Conservation (phyloP, 2,888 invertebrate species). For the Anorthoa munda region DNA sequence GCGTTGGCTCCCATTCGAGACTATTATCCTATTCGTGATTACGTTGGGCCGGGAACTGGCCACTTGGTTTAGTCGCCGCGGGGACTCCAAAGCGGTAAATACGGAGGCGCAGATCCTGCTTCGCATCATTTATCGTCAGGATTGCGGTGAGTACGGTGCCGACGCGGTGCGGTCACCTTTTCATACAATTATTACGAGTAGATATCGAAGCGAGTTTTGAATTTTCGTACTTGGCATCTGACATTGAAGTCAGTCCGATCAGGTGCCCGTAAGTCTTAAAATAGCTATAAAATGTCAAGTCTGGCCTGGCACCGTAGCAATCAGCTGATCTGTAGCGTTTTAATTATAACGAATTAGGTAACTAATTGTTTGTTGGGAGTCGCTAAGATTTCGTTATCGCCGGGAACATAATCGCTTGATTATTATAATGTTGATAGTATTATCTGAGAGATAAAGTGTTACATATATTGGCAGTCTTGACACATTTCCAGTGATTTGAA, state of each 20-base stretch:
- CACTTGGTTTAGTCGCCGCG: conserved; percentile 87
- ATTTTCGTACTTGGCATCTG: conserved; percentile 80
- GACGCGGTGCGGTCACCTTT: conserved; percentile 57
- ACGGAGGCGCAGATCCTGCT: conserved; percentile 89
- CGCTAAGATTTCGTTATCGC: conserved; percentile 76
- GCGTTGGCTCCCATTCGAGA: conserved; percentile 85
- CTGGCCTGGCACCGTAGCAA: conserved; percentile 87
- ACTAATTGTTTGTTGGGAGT: conserved; percentile 75
- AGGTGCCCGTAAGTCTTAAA: conserved; percentile 89
- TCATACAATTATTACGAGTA: conserved; percentile 61
- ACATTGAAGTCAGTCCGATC: conserved; percentile 88
- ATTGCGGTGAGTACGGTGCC: conserved; percentile 87
- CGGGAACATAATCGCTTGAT: conserved; percentile 75
- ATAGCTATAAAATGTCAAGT: conserved; percentile 89
- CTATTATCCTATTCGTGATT: conserved; percentile 90
- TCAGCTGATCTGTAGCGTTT: conserved; percentile 89
- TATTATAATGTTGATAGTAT: conserved; percentile 76
- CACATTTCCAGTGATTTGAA: conserved; percentile 77
- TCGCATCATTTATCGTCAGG: conserved; percentile 89
- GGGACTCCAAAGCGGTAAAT: conserved; percentile 90
- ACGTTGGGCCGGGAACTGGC: conserved; percentile 87
- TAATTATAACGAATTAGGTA: conserved; percentile 88
- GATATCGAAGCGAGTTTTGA: conserved; percentile 59
- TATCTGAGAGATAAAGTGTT: conserved; percentile 75
- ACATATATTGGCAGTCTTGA: conserved; percentile 75